Conservation (phyloP, 2,113 vertebrate genomes). For the Tympanuchus pallidicinctus region DNA sequence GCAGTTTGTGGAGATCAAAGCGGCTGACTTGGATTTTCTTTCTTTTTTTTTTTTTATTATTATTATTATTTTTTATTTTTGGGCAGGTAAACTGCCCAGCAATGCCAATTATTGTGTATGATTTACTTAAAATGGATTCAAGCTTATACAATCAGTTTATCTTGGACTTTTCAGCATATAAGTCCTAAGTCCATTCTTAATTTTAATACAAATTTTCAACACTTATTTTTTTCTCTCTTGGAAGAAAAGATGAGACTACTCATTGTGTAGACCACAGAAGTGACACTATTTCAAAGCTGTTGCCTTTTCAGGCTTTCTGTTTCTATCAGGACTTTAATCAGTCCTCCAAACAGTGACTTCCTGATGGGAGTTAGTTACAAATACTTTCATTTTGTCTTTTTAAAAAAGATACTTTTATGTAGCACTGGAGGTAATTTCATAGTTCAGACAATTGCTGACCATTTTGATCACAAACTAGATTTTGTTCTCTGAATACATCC, state of each 20-base stretch:
- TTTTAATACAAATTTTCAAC: neutral
- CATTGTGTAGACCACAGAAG: neutral
- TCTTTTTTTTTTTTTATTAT: neutral
- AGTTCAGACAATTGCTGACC: neutral
- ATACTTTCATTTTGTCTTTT: slow-evolving; percentile 12
- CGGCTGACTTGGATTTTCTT: neutral
- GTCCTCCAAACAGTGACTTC: neutral
- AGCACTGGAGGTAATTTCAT: slow-evolving; percentile 4
- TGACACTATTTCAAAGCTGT: neutral
- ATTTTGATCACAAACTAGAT: slow-evolving; percentile 15
- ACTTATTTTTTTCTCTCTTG: neutral
- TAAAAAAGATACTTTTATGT: neutral
- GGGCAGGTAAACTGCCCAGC: neutral
- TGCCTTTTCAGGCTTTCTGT: neutral
- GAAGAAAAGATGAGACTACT: neutral
- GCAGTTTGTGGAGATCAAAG: accelerated
- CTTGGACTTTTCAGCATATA: neutral
- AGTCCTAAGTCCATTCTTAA: neutral
- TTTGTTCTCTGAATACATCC: neutral
- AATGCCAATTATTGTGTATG: neutral
- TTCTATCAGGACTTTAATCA: neutral
- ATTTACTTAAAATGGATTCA: neutral
- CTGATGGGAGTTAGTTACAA: neutral
- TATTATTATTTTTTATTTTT: neutral
- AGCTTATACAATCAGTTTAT: neutral